phyloP scores from a whole-genome alignment of 2,888 invertebrate genomes.

The Pocota personata region DNA sequence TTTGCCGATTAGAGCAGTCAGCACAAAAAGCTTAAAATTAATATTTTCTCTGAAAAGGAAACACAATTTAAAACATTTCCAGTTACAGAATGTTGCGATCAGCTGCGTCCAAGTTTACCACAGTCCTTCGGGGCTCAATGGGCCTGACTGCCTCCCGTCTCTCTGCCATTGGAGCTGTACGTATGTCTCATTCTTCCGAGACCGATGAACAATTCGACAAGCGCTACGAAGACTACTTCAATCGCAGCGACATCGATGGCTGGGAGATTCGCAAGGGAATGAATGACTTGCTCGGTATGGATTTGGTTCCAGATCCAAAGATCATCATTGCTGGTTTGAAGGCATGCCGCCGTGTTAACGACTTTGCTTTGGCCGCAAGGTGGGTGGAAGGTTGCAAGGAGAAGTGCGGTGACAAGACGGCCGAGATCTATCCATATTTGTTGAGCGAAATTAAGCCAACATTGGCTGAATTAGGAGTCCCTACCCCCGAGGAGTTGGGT shows the following conservation, averaged over 20 bases:
- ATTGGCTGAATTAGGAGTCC: conserved; percentile 95
- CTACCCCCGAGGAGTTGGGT: conserved; percentile 97
- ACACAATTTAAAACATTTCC: not conserved
- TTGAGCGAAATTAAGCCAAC: conserved; percentile 96
- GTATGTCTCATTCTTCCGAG: conserved; percentile 85
- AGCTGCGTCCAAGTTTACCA: conserved; percentile 82
- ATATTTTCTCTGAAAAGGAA: not conserved
- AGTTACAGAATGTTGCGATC: conserved; percentile 84
- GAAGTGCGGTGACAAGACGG: conserved; percentile 90
- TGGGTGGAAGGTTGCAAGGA: conserved; percentile 95
- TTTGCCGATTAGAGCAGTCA: not conserved
- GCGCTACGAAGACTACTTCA: conserved; percentile 93
- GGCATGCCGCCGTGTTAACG: conserved; percentile 97
- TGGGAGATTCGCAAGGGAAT: conserved; percentile 97
- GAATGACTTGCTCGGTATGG: conserved; percentile 94
- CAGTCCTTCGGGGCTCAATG: conserved; percentile 80
- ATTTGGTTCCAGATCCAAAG: conserved; percentile 95
- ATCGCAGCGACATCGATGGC: conserved; percentile 93
- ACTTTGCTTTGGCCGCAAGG: conserved; percentile 95
- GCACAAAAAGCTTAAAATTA: not conserved
- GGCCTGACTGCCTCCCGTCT: conserved; percentile 78
- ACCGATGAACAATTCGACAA: conserved; percentile 93
- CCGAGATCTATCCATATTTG: conserved; percentile 93
- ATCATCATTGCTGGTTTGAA: conserved; percentile 93
- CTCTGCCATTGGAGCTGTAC: conserved; percentile 78